Conservation (phyloP, 2,888 invertebrate genomes). For the Taphrorychus bicolor region DNA sequence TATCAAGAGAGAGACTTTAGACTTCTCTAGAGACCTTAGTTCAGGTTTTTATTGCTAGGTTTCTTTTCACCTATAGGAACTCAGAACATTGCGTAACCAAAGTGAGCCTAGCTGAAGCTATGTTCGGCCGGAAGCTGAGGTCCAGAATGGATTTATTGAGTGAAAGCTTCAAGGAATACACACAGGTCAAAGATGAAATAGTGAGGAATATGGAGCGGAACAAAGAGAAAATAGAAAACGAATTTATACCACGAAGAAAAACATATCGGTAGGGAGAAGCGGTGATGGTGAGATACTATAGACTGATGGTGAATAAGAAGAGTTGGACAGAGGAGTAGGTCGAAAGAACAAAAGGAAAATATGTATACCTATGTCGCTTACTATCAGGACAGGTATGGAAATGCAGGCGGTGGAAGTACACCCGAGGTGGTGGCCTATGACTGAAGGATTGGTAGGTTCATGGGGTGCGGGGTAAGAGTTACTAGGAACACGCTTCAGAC, state of each 20-base stretch:
- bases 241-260: no score
- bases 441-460: no score
- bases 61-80: not conserved
- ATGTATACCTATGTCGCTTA: no score
- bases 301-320: not conserved
- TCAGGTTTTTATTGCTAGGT: no score
- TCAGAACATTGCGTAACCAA: not conserved
- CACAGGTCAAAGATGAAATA: not conserved
- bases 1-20: no score
- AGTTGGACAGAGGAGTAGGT: not conserved
- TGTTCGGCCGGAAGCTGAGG: not conserved
- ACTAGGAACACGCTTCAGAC: no score
- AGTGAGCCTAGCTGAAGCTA: not conserved
- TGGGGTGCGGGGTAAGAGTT: no score
- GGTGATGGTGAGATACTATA: not conserved
- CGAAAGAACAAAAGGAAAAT: no score
- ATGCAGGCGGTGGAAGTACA: no score
- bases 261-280: not conserved
- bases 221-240: not conserved
- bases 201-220: not conserved
- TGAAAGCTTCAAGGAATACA: not conserved
- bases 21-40: no score
- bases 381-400: no score
- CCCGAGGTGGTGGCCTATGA: no score
- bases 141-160: not conserved